These are phyloP conservation scores for Drosophila pallidifrons DNA, from an alignment of 1,140 invertebrate species.

Conservation along the genomic window DNA sequence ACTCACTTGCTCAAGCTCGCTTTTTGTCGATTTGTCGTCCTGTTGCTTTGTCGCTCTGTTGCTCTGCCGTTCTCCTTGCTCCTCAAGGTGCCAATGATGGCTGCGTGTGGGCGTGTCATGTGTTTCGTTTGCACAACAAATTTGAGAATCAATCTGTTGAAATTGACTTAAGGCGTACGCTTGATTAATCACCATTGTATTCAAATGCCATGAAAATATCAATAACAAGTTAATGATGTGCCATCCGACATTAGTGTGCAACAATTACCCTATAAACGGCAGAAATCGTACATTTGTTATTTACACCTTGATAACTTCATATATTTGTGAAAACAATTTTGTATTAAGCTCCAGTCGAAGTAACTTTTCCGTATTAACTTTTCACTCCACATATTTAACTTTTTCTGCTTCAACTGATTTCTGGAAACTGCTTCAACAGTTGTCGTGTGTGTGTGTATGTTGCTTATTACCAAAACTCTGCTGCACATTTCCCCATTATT, in stretches of 20 bases:
- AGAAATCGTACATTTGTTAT: neutral
- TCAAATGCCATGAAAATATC: constrained; percentile 42
- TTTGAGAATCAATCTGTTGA: constrained; percentile 83
- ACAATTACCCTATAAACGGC: neutral
- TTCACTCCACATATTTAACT: neutral
- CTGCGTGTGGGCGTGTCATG: constrained; percentile 46
- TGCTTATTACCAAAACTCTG: constrained; percentile 65
- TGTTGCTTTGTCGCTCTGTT: neutral
- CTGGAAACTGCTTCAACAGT: constrained; percentile 56
- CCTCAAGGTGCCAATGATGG: constrained; percentile 2
- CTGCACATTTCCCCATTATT: constrained; percentile 11
- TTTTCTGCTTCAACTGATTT: neutral
- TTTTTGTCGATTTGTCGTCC: neutral
- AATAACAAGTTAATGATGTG: constrained; percentile 11
- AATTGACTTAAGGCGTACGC: constrained; percentile 79
- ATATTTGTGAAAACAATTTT: no score
- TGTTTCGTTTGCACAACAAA: constrained; percentile 69
- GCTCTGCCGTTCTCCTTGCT: constrained; percentile 12
- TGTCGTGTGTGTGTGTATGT: constrained; percentile 59
- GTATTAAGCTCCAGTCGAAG: no score
- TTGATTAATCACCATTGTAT: constrained; percentile 80
- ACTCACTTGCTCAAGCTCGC: neutral
- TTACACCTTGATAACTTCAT: no score
- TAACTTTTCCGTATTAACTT: neutral
- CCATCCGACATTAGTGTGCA: neutral